Evolutionary conservation across 1,140 invertebrate genomes (phyloP).

Genomic region (Heliconius melpomene): DNA sequence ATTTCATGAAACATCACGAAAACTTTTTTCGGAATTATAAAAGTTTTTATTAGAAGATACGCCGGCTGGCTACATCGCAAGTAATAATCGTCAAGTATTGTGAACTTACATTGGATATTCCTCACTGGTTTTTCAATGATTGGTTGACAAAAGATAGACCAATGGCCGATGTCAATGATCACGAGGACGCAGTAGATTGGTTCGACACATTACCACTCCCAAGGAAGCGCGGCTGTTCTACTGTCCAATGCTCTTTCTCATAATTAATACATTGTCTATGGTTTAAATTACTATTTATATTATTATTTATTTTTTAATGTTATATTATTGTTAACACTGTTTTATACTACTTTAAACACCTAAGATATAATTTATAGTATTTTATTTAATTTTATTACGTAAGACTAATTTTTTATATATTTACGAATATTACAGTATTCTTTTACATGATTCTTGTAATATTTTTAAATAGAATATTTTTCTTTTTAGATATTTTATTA

Average conservation of each 20-base stretch:
- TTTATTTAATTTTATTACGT: not conserved
- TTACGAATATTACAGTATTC: too few species aligned
- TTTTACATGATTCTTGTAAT: too few species aligned
- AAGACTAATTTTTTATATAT: too few species aligned
- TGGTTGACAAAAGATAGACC: conserved; percentile 81
- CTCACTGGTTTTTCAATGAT: conserved; percentile 81
- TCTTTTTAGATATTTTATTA: too few species aligned
- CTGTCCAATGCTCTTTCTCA: conserved; percentile 70
- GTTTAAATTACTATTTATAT: conserved; percentile 29
- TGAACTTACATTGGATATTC: conserved; percentile 79
- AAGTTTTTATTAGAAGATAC: conserved; percentile 51
- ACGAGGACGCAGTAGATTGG: conserved; percentile 80
- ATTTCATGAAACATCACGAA: conserved; percentile 54
- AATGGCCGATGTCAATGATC: conserved; percentile 80
- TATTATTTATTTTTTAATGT: not conserved
- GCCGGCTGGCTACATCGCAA: conserved; percentile 52
- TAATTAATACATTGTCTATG: conserved; percentile 71
- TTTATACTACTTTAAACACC: not conserved
- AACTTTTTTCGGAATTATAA: conserved; percentile 43
- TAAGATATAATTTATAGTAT: not conserved
- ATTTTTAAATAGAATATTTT: too few species aligned
- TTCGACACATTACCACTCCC: conserved; percentile 79
- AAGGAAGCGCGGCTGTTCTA: conserved; percentile 62
- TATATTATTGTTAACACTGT: not conserved
- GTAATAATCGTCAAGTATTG: conserved; percentile 66